Evolutionary conservation across 2,797 vertebrate species (phyloP), one percentile per base, ranked within the genome.

Genomic region (Lindbergichthys nudifrons): DNA sequence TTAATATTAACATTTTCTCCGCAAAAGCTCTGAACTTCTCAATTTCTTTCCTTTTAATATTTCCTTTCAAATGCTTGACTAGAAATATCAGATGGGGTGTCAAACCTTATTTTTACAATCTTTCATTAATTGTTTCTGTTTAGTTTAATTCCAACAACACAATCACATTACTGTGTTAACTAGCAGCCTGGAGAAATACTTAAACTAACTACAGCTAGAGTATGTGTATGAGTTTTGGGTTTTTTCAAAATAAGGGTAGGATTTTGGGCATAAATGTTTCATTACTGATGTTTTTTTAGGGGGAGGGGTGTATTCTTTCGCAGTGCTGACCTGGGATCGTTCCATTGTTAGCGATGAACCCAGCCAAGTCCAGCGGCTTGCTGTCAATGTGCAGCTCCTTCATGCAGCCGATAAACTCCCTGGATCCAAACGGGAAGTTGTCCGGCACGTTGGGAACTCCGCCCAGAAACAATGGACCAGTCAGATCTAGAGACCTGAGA

Each of bases 371-470:
- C 30, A 99, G 88, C 1, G 90, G 96, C 57, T 95, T 96, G 92
- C 91, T 98, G 84, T 99, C 98, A 0, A 99, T 96, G 88, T 97
- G 96, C 7, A 99, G 94, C 81, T 99, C 97, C 88, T 96, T 96
- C 96, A 99, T 98, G 75, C 98, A 99, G 70, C 98, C 98, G 3
- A 97, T 95, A 84, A 99, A 99, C 89, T 98, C 97, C 61, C 97
- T 95, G 81, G 96, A 95, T 67, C 95, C 92, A 72, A 99, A 96
- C 0, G 97, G 97, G 81, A 99, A 99, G 93, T 98, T 98, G 89
- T 98, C 98, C 0, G 97, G 97, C 52, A 99, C 95, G 64, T 99
- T 98, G 75, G 98, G 98, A 65, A 99, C 97, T 48, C 98, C 98
- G 5, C 98, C 98, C 21, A 99, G 93, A 85, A 99, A 95, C 77